Conservation (phyloP, 2,113 vertebrate species). For the Microcebus jonahi region DNA sequence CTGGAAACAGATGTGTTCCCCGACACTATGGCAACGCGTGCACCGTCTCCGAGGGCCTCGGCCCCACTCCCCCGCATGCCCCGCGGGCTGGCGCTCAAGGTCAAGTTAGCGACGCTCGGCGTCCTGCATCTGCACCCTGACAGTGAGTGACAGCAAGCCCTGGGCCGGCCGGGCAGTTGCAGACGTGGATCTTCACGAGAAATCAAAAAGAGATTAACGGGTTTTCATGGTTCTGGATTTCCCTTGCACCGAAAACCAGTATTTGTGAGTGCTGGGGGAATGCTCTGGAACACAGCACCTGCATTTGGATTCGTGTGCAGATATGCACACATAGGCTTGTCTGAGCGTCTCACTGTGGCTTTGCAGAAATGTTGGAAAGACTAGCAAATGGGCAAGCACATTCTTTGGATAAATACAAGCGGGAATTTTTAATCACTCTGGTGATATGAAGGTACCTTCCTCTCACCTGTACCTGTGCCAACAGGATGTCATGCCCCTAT, state of each 20-base stretch:
- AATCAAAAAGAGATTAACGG: background rate
- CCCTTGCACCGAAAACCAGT: background rate
- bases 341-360: background rate
- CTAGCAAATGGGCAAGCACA: background rate
- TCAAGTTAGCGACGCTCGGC: background rate
- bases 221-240: background rate
- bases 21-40: rapidly evolving
- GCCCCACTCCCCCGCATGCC: rapidly evolving
- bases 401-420: background rate
- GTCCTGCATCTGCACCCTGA: rapidly evolving
- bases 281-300: background rate
- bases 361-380: background rate
- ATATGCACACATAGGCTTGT: background rate
- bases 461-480: background rate
- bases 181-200: background rate
- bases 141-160: background rate
- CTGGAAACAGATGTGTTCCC: background rate
- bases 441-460: background rate
- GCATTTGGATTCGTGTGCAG: background rate
- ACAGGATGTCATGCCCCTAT: rapidly evolving
- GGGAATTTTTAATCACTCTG: background rate
- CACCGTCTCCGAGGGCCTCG: rapidly evolving
- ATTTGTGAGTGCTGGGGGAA: no score
- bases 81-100: background rate
- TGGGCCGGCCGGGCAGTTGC: background rate